Percentiles rank a stretch among this genome's conserved stretches.
Evolutionary conservation across 2,888 invertebrate genomes (phyloP).

Genomic region (Mycalesis mineus): DNA sequence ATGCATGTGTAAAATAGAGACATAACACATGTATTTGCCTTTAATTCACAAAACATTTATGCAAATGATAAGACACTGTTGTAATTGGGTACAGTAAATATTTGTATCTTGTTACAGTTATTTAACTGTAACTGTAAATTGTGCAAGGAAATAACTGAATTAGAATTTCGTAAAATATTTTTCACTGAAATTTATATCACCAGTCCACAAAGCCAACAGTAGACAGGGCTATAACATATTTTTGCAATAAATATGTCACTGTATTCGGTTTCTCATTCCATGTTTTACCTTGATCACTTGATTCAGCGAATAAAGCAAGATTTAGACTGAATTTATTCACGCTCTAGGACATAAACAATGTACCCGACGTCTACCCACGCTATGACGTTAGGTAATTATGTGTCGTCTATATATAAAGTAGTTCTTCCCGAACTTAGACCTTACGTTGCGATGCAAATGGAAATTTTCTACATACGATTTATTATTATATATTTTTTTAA

Average conservation of each 20-base stretch:
- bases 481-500: no score
- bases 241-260: slow-evolving; percentile 14
- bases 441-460: no score
- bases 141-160: not conserved
- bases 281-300: slow-evolving; percentile 17
- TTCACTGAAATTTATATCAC: slow-evolving; percentile 2
- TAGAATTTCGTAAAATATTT: slow-evolving; percentile 1
- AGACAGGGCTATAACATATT: slow-evolving; percentile 1
- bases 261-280: slow-evolving; percentile 13
- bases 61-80: not conserved
- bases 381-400: slow-evolving; percentile 24
- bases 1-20: no score
- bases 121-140: not conserved
- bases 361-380: slow-evolving; percentile 17
- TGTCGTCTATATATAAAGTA: slow-evolving; percentile 10
- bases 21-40: no score
- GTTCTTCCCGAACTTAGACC: not conserved
- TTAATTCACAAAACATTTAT: no score
- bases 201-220: not conserved
- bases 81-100: not conserved
- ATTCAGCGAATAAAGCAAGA: slow-evolving; percentile 19
- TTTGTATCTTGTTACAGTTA: not conserved
- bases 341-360: slow-evolving; percentile 20
- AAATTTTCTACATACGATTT: no score
- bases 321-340: slow-evolving; percentile 21